Percentiles rank a stretch among this genome's conserved stretches.
Evolutionary conservation across 1,140 invertebrate genomes (phyloP).

Genomic region (Radopholus similis): DNA sequence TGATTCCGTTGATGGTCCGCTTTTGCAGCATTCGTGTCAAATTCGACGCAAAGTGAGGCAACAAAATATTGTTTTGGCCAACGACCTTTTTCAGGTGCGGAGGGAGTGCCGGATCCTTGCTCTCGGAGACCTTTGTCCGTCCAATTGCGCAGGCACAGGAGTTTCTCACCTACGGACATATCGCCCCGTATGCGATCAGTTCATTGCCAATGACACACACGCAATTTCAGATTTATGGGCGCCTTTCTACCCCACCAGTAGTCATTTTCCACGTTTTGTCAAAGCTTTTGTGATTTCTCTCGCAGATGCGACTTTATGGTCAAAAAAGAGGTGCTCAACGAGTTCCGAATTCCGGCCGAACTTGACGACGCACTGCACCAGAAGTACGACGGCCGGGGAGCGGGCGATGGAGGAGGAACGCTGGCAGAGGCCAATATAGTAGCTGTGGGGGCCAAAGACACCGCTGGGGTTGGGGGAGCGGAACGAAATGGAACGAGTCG

Average conservation of each 20-base stretch:
- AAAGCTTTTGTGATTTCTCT: not conserved
- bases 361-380: constrained; percentile 19
- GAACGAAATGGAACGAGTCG: not conserved
- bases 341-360: constrained; percentile 22
- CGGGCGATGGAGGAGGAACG: not conserved
- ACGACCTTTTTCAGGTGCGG: no score
- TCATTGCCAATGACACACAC: no score
- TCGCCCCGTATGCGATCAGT: no score
- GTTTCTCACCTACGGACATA: constrained; percentile 17
- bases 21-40: constrained; percentile 5
- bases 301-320: constrained; percentile 17
- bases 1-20: not conserved
- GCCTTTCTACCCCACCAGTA: constrained; percentile 24
- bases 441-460: not conserved
- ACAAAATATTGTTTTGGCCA: no score
- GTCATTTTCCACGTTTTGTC: constrained; percentile 1
- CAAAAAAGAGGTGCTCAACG: constrained; percentile 18
- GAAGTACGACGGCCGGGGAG: constrained; percentile 3
- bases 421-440: not conserved
- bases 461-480: not conserved
- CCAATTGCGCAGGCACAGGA: constrained; percentile 24
- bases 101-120: constrained; percentile 20
- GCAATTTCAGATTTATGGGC: no score
- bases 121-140: constrained; percentile 28
- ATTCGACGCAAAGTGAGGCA: constrained; percentile 23